These are phyloP conservation scores for Lerema accius DNA, from an alignment of 1,140 invertebrate genomes.

Conservation along the genomic window DNA sequence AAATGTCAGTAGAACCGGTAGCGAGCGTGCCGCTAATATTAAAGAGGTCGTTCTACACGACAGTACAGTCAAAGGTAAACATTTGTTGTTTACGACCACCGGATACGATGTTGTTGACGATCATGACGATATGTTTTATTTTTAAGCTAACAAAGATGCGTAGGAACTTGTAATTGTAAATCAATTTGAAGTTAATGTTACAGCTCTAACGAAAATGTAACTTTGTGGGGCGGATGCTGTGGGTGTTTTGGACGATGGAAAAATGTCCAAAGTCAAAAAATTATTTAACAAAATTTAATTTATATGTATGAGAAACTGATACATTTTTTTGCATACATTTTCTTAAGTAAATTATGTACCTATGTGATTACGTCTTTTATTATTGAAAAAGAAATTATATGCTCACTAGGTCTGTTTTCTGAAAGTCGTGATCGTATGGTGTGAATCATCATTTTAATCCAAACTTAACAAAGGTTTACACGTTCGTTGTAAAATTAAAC, in stretches of 20 bases:
- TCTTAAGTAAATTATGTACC: too few species aligned
- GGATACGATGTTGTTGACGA: conserved; percentile 6
- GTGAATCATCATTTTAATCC: conserved; percentile 9
- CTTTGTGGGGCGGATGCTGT: too few species aligned
- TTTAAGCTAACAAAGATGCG: background rate
- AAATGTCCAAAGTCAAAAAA: too few species aligned
- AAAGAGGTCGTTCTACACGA: conserved; percentile 57
- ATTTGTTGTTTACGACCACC: conserved; percentile 10
- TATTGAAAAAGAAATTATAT: too few species aligned
- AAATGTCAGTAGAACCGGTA: conserved; percentile 65
- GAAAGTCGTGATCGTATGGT: conserved; percentile 3
- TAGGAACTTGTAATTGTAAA: too few species aligned
- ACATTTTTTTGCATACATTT: too few species aligned
- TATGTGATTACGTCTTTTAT: too few species aligned
- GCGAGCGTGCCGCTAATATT: conserved; percentile 74
- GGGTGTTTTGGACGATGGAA: background rate
- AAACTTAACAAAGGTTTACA: conserved; percentile 72
- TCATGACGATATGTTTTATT: background rate
- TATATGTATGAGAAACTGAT: too few species aligned
- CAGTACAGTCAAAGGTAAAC: conserved; percentile 28
- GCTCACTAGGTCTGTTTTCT: too few species aligned
- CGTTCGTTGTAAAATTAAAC: conserved; percentile 72
- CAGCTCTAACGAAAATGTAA: too few species aligned
- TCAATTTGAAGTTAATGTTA: too few species aligned
- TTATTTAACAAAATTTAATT: too few species aligned